Conservation (phyloP, 2,113 vertebrate genomes). For the Phyllostomus hastatus region DNA sequence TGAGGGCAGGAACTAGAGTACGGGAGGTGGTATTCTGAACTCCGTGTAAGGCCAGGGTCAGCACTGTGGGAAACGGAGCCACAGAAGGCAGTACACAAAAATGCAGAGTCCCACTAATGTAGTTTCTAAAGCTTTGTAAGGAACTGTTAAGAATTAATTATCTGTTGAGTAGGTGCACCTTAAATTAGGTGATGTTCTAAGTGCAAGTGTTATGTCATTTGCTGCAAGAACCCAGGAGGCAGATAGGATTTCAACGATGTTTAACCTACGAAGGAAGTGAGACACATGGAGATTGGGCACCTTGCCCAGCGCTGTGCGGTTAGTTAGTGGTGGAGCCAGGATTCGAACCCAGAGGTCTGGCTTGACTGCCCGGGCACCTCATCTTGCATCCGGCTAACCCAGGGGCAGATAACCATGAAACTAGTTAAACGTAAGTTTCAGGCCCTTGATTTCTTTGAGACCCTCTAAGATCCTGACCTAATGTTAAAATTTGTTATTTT, state of each 20-base stretch:
- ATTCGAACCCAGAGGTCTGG: background rate
- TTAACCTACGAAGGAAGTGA: background rate
- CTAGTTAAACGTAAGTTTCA: background rate
- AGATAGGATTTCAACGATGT: background rate
- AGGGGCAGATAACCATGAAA: background rate
- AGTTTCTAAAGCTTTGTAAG: background rate
- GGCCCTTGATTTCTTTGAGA: background rate
- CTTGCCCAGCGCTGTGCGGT: background rate
- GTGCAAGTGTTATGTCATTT: background rate
- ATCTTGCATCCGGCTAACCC: background rate
- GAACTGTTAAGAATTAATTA: background rate
- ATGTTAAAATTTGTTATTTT: background rate
- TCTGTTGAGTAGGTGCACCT: background rate
- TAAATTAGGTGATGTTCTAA: background rate
- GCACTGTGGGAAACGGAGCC: background rate
- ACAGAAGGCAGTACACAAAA: background rate
- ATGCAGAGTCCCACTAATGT: background rate
- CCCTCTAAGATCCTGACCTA: background rate
- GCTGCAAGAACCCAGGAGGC: background rate
- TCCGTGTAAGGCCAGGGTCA: background rate
- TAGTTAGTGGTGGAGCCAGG: background rate
- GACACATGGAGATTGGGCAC: rapidly evolving
- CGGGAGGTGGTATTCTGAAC: background rate
- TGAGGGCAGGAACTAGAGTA: background rate
- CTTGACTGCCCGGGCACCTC: background rate